Evolutionary conservation across 2,113 vertebrate genomes (phyloP), one percentile per base, ranked within the genome.

Genomic region (Datnioides undecimradiatus): DNA sequence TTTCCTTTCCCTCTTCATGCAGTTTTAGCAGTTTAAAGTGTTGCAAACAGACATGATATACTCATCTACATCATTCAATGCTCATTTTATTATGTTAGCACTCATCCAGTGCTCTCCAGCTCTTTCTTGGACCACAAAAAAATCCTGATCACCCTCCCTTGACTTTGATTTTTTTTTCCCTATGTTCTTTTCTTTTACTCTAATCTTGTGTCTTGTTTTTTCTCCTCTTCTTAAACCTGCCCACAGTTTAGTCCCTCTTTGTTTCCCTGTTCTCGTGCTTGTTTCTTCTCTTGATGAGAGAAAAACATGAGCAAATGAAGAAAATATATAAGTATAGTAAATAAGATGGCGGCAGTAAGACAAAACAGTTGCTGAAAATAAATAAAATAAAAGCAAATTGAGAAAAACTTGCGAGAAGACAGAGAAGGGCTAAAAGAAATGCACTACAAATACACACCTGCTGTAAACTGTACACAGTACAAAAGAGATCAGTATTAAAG

Each of bases 21-120:
- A 60, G 23, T 31, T 67, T 46, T 27, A 36, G 63, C 58, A 34
- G 52, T 38, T 73, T 40, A 54, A 76, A 59, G 58, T 46, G 68
- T 65, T 40, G 51, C 63, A 59, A 67, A 72, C 60, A 48, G 43
- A 45, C 59, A 45, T 45, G 52, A 76, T 63, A 21, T 6, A 31
- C 64, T 74, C 59, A 46, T 66, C 73, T 52, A 17, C 48, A 71
- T 79, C 62, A 33, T 54, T 71, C 51, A 38, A 4, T 60, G 48
- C 83, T 79, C 40, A 80, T 14, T 85, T 85, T 43, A 76, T 34
- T 21, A 11, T 25, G 59, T 72, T 82, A 57, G 49, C 33, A n/a
- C 23, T 36, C 25, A n/a, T 70, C 49, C 45, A 45, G 29, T 17
- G 2, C 23, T 68, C 72, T 73, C 59, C 40, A 48, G 38, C 36